These are phyloP conservation scores for Hydroisotoma schaefferi DNA, from an alignment of 2,888 invertebrate genomes.

Conservation along the genomic window DNA sequence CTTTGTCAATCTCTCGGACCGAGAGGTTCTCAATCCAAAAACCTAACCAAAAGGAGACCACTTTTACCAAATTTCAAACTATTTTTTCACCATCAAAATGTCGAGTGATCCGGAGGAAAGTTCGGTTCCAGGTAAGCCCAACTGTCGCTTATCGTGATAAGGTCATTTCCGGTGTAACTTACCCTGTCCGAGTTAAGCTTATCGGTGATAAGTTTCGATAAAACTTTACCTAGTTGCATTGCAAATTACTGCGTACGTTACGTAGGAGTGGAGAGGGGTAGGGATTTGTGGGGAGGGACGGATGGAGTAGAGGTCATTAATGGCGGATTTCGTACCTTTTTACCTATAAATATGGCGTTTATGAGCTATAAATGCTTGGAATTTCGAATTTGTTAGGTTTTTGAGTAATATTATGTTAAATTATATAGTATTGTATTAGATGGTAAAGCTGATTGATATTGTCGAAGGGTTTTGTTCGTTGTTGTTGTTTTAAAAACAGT, in stretches of 20 bases:
- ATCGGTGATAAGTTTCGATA: too few species aligned
- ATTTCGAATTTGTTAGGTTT: neutral
- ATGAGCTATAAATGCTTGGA: neutral
- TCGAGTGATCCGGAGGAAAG: constrained; percentile 31
- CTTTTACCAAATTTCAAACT: constrained; percentile 7
- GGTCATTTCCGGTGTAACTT: neutral
- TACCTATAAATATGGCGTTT: constrained; percentile 16
- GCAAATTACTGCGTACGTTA: too few species aligned
- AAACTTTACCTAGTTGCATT: too few species aligned
- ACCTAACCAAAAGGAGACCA: neutral
- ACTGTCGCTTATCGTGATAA: neutral
- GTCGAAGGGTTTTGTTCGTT: too few species aligned
- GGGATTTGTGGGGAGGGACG: neutral
- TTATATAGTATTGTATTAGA: too few species aligned
- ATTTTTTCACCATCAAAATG: constrained; percentile 15
- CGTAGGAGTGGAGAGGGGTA: constrained; percentile 8
- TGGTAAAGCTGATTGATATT: too few species aligned
- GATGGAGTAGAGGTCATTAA: constrained; percentile 4
- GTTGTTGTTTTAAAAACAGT: too few species aligned
- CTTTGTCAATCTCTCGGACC: constrained; percentile 11
- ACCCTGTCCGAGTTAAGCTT: neutral
- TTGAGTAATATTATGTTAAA: neutral
- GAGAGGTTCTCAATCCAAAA: neutral
- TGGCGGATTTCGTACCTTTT: constrained; percentile 5
- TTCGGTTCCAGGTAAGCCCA: constrained; percentile 34